Percentiles rank a stretch among this genome's conserved stretches.
Conservation (phyloP, 1,140 invertebrate species). For the Drosophila ironensis region DNA sequence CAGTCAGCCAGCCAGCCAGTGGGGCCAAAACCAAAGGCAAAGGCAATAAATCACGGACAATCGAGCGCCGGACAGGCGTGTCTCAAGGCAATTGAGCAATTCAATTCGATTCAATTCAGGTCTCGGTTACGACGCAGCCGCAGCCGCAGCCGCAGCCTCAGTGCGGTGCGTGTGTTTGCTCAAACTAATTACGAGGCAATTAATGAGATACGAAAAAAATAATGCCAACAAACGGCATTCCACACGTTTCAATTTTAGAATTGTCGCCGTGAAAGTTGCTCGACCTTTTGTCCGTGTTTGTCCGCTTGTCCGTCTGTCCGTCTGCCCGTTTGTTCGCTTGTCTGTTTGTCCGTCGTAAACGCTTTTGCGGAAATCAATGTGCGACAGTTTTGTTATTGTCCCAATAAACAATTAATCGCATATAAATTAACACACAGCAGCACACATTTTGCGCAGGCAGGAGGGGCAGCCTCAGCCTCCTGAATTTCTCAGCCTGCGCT, state of each 20-base stretch:
- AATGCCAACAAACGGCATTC: slow-evolving; percentile 11
- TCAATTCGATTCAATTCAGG: slow-evolving; percentile 22
- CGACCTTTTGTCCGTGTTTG: slow-evolving; percentile 45
- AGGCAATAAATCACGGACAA: slow-evolving; percentile 28
- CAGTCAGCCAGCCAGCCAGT: no score
- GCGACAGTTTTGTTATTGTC: slow-evolving; percentile 43
- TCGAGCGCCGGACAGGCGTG: slow-evolving; percentile 9
- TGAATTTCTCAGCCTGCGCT: slow-evolving; percentile 1
- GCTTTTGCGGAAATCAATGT: slow-evolving; percentile 59
- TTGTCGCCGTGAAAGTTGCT: slow-evolving; percentile 48
- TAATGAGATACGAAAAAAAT: slow-evolving; percentile 26
- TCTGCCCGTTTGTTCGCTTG: no score
- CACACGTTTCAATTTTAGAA: slow-evolving; percentile 51
- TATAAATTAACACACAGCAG: slow-evolving; percentile 71
- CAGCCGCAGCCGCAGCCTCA: slow-evolving; percentile 31
- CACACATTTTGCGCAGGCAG: slow-evolving; percentile 18
- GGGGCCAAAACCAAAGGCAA: not conserved
- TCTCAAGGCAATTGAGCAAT: slow-evolving; percentile 14
- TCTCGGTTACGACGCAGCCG: slow-evolving; percentile 1
- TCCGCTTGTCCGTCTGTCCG: no score
- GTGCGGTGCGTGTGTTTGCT: slow-evolving; percentile 32
- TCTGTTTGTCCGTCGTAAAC: no score
- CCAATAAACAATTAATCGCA: slow-evolving; percentile 70
- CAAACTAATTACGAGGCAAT: slow-evolving; percentile 50
- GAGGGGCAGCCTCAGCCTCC: not conserved